Evolutionary conservation across 2,888 invertebrate species (phyloP), one percentile per base, ranked within the genome.

Genomic region (Lissocephala sabroskyi): DNA sequence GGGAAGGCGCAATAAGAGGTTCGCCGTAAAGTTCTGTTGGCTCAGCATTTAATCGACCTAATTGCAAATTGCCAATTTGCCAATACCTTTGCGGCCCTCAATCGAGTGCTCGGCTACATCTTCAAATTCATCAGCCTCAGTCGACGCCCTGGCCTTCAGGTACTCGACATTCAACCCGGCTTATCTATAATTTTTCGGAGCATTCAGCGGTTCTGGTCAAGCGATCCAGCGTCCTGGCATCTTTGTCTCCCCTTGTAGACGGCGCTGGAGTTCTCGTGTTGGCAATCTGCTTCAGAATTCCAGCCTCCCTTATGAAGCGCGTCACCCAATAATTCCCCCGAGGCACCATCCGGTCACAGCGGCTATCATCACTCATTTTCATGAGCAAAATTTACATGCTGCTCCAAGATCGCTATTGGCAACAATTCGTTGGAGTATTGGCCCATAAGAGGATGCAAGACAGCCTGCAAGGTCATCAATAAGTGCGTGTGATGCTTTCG

Each of bases 331-430:
- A 5, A 28, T 53, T 17, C 29, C 45, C n/a, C 52, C 41, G 11
- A 50, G 29, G 23, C 7, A 16, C 4, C 41, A 52, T n/a, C 42
- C 45, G 9, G 17, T 53, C 3, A 49, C 45, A 0, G 26, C 10
- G 14, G 48, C 49, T 16, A 45, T 49, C 17, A 53, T 52, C 16
- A 53, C 28, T 16, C 32, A 49, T 19, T 45, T 41, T n/a, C 49
- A 49, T 18, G 2, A 28, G 1, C 23, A 42, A 41, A 9, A 39
- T 14, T 9, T 37, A 11, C 49, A 42, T 42, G 42, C 46, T 37
- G 42, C 41, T 2, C 37, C 37, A 0, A 41, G 37, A 28, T 13
- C 35, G 3, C 33, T 46, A 7, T 30, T 49, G 2, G 33, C 39
- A n/a, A 28, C 28, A 1, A 41, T 49, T 26, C 35, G 39, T 2